Evolutionary conservation across 2,797 vertebrate genomes (phyloP).

Genomic region (Cynopterus sphinx): DNA sequence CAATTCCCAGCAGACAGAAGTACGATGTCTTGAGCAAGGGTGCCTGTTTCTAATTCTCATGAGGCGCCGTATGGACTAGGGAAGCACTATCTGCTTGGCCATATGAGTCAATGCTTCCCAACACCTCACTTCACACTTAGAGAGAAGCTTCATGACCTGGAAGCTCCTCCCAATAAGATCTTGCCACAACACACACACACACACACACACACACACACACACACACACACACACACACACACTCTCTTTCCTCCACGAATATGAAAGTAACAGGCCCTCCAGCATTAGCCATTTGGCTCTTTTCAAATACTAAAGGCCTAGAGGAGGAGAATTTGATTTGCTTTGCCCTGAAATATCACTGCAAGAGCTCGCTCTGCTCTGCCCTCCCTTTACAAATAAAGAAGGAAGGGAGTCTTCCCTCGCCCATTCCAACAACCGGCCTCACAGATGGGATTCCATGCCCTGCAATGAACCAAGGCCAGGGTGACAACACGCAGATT

Average conservation of each 20-base stretch:
- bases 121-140: background rate
- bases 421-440: conserved; percentile 28
- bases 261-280: background rate
- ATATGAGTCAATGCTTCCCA: background rate
- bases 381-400: conserved; percentile 24
- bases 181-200: background rate
- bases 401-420: background rate
- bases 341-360: conserved; percentile 10
- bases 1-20: background rate
- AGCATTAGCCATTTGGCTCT: background rate
- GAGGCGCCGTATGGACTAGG: background rate
- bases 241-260: background rate
- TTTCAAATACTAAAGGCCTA: background rate
- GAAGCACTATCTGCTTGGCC: background rate
- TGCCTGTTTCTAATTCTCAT: background rate
- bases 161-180: background rate
- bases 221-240: background rate
- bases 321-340: background rate
- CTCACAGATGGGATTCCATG: conserved; percentile 54
- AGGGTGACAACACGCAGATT: conserved; percentile 26
- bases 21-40: background rate
- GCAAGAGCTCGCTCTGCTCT: background rate
- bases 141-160: background rate
- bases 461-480: conserved; percentile 11
- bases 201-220: background rate